Conservation (phyloP, 2,113 vertebrate genomes). For the Podarcis raffonei region DNA sequence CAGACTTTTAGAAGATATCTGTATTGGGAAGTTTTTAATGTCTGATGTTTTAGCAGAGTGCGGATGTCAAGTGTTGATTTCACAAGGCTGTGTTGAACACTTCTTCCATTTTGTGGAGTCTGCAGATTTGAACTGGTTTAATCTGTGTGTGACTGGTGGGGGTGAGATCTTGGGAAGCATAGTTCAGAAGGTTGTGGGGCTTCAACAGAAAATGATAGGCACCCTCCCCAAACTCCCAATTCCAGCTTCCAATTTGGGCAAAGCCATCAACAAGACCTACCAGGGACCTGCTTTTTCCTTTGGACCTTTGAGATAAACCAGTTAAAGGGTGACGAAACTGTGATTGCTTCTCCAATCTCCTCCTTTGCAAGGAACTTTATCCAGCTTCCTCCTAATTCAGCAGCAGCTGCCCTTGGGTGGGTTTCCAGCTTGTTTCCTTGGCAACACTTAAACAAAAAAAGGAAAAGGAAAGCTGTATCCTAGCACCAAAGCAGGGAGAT, state of each 20-base stretch:
- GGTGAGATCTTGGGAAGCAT: not conserved
- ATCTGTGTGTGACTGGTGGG: not conserved
- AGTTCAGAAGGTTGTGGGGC: not conserved
- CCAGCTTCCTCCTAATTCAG: not conserved
- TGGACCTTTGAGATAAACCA: not conserved
- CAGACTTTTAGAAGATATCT: too few species aligned
- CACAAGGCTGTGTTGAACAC: too few species aligned
- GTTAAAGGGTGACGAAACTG: not conserved
- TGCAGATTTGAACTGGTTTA: not conserved
- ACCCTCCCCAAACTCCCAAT: not conserved
- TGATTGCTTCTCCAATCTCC: not conserved
- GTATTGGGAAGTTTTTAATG: too few species aligned
- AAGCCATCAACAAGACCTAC: not conserved
- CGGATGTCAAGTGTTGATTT: too few species aligned
- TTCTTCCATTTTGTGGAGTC: too few species aligned
- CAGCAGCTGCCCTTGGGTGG: not conserved
- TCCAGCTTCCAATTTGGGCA: not conserved
- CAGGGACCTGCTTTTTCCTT: not conserved
- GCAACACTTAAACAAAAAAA: not conserved
- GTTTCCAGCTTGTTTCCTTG: conserved; percentile 15
- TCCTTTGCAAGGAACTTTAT: not conserved
- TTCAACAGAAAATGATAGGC: not conserved
- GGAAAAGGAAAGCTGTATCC: not conserved
- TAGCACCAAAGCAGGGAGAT: not conserved
- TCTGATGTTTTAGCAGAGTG: too few species aligned